Evolutionary conservation across 2,888 invertebrate species (phyloP), one percentile per base, ranked within the genome.

Genomic region (Harpalus rufipes): DNA sequence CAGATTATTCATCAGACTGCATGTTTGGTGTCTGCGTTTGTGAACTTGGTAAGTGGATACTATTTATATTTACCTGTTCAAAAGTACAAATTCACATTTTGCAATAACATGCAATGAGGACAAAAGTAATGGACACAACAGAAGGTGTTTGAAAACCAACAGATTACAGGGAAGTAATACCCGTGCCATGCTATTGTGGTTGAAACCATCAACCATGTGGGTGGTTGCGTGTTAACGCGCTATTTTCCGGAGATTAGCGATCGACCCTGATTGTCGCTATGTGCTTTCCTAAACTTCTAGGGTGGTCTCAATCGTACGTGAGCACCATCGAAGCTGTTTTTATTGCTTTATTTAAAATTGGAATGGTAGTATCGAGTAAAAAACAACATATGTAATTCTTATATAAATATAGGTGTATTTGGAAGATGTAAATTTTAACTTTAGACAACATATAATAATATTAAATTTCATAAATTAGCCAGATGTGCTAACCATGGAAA

Each of bases 221-320:
- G 84, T 84, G 84, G 84, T 63, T 78, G 78, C 76, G 78, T 84
- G 78, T 78, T 76, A 61, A 84, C 78, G 51, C 51, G 44, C 56
- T 59, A 78, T 84, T 84, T 84, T 61, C 61, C 44, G 65, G 51
- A 72, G 84, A 84, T 84, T 84, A 83, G 76, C n/a, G 76, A 83
- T 76, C 41, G 74, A 32, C 68, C 41, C 68, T 32, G 68, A 68
- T 68, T 68, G 68, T 41, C 44, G 81, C 63, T 51, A 41, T 18
- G 56, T 32, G 68, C 32, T 76, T 76, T 76, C 44, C 18, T 76
- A 32, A 68, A 39, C 61, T 80, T 56, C 72, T 81, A 59, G 59
- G 83, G 83, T 83, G 83, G 83, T 83, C 83, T 61, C 39, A 32
- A 8, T n/a, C 25, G 8, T 14, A 8, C 14, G 44, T 51, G 5